phyloP scores from a whole-genome alignment of 2,888 invertebrate genomes.

The Steinernema scapterisci region DNA sequence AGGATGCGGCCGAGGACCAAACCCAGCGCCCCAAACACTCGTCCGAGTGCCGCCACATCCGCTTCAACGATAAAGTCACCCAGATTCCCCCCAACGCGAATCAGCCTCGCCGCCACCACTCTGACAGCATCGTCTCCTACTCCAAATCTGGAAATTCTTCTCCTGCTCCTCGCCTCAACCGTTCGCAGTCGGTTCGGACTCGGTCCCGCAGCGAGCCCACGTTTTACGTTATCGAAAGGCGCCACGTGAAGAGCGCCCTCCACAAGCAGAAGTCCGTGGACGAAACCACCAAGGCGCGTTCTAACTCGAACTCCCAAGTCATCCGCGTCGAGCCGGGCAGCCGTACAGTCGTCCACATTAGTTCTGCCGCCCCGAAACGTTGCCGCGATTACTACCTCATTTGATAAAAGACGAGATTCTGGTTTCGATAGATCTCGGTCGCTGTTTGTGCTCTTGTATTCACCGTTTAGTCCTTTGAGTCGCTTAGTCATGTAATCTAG shows the following conservation, averaged over 20 bases:
- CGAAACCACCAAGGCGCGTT: conserved; percentile 6
- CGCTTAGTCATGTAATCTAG: no score
- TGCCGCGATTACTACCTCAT: conserved; percentile 26
- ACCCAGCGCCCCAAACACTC: conserved; percentile 1
- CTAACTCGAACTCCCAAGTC: conserved; percentile 25
- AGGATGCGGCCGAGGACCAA: background rate
- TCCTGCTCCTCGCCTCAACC: background rate
- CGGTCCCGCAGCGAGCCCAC: conserved; percentile 31
- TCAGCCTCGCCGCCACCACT: conserved; percentile 11
- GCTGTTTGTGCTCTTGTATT: background rate
- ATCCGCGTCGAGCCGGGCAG: conserved; percentile 9
- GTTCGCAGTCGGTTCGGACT: background rate
- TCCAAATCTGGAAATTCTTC: no score
- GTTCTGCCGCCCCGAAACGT: background rate
- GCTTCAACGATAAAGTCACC: conserved; percentile 25
- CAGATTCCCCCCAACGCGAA: conserved; percentile 1
- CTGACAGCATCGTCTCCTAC: conserved; percentile 3
- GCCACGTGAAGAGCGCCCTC: conserved; percentile 27
- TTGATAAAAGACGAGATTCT: background rate
- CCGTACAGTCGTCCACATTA: conserved; percentile 18
- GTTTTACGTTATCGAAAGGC: conserved; percentile 15
- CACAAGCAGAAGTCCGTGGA: conserved; percentile 23
- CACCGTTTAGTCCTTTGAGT: no score
- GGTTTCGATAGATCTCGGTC: background rate
- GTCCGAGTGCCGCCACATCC: conserved; percentile 18